These are phyloP conservation scores for Protomyctophum bolini DNA, from an alignment of 2,113 vertebrate genomes.

Conservation along the genomic window DNA sequence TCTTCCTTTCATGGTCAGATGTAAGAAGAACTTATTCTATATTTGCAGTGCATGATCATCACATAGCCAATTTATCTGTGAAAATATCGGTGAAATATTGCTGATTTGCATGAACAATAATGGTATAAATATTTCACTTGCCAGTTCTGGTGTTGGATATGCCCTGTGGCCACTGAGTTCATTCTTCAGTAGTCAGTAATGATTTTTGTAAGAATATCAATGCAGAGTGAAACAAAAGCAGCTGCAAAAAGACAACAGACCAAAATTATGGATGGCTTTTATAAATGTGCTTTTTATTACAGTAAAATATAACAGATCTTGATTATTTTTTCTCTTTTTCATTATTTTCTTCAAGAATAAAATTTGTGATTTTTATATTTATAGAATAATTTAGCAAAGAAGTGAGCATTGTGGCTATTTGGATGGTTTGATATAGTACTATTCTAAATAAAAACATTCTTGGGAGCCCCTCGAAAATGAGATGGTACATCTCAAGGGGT, in stretches of 20 bases:
- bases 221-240: not conserved
- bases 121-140: constrained; percentile 1
- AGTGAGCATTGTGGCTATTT: not conserved
- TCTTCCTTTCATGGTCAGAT: not conserved
- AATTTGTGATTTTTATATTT: not conserved
- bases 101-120: not conserved
- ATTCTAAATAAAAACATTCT: not conserved
- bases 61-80: constrained; percentile 23
- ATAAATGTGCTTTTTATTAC: too few species aligned
- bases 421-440: not conserved
- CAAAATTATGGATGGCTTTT: not conserved
- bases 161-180: not conserved
- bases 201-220: not conserved
- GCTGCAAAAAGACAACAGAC: not conserved
- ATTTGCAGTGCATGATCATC: constrained; percentile 15
- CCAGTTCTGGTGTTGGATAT: not conserved
- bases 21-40: constrained; percentile 7
- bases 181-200: not conserved
- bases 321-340: too few species aligned
- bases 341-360: not conserved
- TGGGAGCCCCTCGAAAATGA: too few species aligned
- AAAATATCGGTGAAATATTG: constrained; percentile 11
- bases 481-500: too few species aligned
- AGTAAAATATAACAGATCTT: too few species aligned
- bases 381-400: constrained; percentile 4